Conservation (phyloP, 2,888 invertebrate genomes). For the Nephrotoma guestfalica region DNA sequence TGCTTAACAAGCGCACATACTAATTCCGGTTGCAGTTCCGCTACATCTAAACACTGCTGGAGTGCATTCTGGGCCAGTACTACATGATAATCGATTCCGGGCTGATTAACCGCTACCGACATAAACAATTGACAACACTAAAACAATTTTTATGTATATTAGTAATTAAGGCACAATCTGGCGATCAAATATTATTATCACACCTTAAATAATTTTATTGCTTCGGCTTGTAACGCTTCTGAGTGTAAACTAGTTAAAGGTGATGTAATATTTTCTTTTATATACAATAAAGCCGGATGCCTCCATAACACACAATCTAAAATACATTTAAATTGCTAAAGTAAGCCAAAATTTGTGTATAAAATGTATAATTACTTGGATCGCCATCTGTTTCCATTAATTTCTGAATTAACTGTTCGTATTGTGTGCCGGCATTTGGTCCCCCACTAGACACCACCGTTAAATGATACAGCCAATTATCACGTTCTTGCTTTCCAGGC, state of each 20-base stretch:
- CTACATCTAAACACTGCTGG: constrained; percentile 77
- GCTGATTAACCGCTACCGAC: constrained; percentile 89
- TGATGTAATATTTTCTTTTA: constrained; percentile 78
- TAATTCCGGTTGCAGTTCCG: constrained; percentile 86
- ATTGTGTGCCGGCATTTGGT: constrained; percentile 84
- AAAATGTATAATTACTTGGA: constrained; percentile 47
- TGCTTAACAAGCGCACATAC: constrained; percentile 84
- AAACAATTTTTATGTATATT: constrained; percentile 13
- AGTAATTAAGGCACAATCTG: background rate
- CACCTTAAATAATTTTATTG: constrained; percentile 87
- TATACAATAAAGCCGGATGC: constrained; percentile 78
- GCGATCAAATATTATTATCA: constrained; percentile 7
- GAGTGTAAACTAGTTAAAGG: constrained; percentile 84
- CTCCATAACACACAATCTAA: constrained; percentile 82
- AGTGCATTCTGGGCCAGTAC: constrained; percentile 92
- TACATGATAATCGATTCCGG: constrained; percentile 95
- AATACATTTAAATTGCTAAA: constrained; percentile 11
- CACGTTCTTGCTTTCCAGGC: constrained; percentile 86
- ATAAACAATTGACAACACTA: constrained; percentile 92
- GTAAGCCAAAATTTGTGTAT: background rate
- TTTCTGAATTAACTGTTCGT: constrained; percentile 89
- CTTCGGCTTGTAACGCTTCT: constrained; percentile 77
- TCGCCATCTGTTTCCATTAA: constrained; percentile 94
- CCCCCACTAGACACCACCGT: constrained; percentile 90
- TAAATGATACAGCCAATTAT: constrained; percentile 68